Base-by-base conservation (phyloP, 2,888 invertebrate genomes). In the Lissonota sp. region DNA sequence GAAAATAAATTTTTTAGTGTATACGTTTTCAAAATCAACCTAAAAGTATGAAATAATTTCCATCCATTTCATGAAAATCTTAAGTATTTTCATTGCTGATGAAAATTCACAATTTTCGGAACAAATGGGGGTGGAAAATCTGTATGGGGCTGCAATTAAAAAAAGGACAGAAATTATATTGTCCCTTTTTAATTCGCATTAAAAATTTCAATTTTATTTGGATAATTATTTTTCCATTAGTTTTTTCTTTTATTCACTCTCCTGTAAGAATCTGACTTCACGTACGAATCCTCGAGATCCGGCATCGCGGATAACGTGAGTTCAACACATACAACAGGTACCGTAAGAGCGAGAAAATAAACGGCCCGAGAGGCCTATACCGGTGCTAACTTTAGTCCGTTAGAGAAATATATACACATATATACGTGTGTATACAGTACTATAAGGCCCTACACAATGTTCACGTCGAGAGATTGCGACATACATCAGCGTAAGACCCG, bases 371-470 rank as follows among this genome's bases (percentile, higher is more conserved):
- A 74, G 75, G 37, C 37, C 51, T 16, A 39, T 66, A 74, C 60
- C 74, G 78, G 78, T 82, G 81, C 81, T 81, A 82, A 82, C 78
- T 82, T 82, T 82, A 82, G 81, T 82, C 81, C 81, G 81, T 82
- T 82, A 82, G 78, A 75, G 55, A 26, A 44, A 78, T 62, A 71
- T 60, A 72, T 44, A 78, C 67, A 78, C 67, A 51, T 26, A 3
- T 26, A 26, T 26, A 26, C 26, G 26, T 26, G 26, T 26, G 3
- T 26, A 26, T 26, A n/a, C n/a, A n/a, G n/a, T n/a, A 26, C 26
- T 26, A 26, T 26, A 26, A 26, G 26, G 26, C 26, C 26, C 26
- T 26, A 26, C 26, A 26, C 26, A 26, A 26, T 26, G 26, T 26
- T 26, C 26, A 26, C 26, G 26, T 26, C 3, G 26, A 26, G 26